phyloP scores from a whole-genome alignment of 2,797 vertebrate species.

The Chelidonichthys spinosus region DNA sequence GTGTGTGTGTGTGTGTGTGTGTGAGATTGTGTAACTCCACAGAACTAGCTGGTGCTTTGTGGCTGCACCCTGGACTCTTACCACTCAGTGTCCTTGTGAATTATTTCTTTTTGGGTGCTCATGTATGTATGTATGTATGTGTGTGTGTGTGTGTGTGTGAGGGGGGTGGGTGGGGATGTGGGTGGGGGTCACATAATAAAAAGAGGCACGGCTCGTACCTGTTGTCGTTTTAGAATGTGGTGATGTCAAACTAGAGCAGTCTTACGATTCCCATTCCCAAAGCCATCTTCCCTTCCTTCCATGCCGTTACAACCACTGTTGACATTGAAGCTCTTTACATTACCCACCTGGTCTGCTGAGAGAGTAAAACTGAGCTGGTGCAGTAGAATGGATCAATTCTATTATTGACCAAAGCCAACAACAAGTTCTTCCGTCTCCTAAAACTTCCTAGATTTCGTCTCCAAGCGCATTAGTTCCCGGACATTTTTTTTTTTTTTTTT shows the following conservation, averaged over 20 bases:
- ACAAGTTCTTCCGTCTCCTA: not conserved
- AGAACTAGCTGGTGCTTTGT: constrained; percentile 68
- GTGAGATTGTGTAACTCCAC: constrained; percentile 55
- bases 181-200: constrained; percentile 60
- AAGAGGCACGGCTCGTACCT: constrained; percentile 77
- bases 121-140: not conserved
- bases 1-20: constrained; percentile 37
- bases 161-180: constrained; percentile 13
- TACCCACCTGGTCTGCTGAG: constrained; percentile 12
- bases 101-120: constrained; percentile 35
- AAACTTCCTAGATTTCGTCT: not conserved
- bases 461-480: constrained; percentile 4
- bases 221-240: constrained; percentile 82
- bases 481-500: too few species aligned
- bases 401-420: constrained; percentile 18
- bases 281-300: constrained; percentile 60
- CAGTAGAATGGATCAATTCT: constrained; percentile 14
- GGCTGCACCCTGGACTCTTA: constrained; percentile 73
- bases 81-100: constrained; percentile 67
- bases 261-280: constrained; percentile 72
- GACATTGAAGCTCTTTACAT: constrained; percentile 16
- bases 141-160: not conserved
- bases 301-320: constrained; percentile 22
- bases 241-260: constrained; percentile 82
- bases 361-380: constrained; percentile 25